phyloP scores from a whole-genome alignment of 2,113 vertebrate species.

The Marmota flaviventris region DNA sequence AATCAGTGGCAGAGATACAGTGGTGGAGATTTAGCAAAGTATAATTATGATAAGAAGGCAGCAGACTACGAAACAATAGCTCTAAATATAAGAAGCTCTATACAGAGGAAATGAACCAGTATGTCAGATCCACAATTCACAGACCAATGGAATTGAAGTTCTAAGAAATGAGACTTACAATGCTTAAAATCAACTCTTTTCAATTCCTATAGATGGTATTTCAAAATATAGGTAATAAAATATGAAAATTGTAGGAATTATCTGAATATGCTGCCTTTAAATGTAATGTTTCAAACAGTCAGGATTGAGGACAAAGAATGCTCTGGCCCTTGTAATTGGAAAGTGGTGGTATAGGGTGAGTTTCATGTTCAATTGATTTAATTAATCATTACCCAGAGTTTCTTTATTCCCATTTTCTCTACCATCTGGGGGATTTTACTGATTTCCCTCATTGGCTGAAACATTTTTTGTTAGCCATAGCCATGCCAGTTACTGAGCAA shows the following conservation, averaged over 20 bases:
- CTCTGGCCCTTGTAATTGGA: neutral
- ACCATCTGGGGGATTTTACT: neutral
- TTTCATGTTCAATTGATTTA: neutral
- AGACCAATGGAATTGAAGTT: neutral
- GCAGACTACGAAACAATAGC: neutral
- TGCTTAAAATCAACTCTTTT: constrained; percentile 29
- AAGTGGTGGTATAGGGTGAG: neutral
- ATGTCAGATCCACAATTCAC: neutral
- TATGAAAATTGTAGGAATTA: neutral
- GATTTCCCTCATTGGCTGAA: neutral
- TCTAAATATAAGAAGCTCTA: neutral
- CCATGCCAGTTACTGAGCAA: neutral
- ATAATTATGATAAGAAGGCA: constrained; percentile 63
- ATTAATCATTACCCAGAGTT: neutral
- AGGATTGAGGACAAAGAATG: neutral
- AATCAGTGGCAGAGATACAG: neutral
- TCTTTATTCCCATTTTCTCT: neutral
- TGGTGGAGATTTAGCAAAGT: constrained; percentile 53
- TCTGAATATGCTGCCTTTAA: neutral
- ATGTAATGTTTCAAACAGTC: neutral
- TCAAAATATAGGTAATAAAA: constrained; percentile 39
- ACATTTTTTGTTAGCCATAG: neutral
- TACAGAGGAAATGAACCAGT: neutral
- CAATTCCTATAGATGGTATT: neutral
- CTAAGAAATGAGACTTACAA: neutral